Evolutionary conservation across 2,797 vertebrate genomes (phyloP).

Genomic region (Bradypus variegatus): DNA sequence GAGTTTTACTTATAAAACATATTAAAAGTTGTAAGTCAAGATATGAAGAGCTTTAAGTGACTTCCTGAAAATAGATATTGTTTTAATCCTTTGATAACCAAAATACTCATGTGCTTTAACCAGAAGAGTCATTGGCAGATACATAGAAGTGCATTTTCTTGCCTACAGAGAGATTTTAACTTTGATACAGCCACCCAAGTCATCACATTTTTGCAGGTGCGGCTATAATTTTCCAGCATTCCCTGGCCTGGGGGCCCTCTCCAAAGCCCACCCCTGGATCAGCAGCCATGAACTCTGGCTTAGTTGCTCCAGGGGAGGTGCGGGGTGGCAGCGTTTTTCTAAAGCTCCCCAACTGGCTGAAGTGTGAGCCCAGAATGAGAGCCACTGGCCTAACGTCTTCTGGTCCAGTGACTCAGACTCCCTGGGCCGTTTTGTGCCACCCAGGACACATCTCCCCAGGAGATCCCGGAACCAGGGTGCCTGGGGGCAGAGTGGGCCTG

Average conservation of each 20-base stretch:
- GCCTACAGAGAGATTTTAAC: background rate
- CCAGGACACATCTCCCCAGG: background rate
- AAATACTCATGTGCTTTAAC: background rate
- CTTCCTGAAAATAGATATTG: background rate
- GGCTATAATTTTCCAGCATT: background rate
- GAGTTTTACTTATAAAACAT: background rate
- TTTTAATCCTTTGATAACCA: background rate
- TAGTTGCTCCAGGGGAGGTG: background rate
- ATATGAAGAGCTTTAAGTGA: background rate
- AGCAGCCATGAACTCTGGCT: background rate
- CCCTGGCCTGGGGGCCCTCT: too few relatives aligned
- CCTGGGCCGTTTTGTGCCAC: background rate
- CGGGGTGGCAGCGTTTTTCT: background rate
- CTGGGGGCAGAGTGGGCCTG: background rate
- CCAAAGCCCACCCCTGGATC: background rate
- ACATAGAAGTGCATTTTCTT: background rate
- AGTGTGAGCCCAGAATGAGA: background rate
- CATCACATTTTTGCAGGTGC: background rate
- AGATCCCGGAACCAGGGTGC: background rate
- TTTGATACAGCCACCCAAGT: background rate
- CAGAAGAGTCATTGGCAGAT: background rate
- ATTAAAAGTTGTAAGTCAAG: background rate
- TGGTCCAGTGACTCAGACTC: background rate
- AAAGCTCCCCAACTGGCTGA: background rate
- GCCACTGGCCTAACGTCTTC: accelerated